Percentiles rank a stretch among this genome's conserved stretches.
Conservation (phyloP, 2,797 vertebrate species). For the Muraenolepis orangiensis region DNA sequence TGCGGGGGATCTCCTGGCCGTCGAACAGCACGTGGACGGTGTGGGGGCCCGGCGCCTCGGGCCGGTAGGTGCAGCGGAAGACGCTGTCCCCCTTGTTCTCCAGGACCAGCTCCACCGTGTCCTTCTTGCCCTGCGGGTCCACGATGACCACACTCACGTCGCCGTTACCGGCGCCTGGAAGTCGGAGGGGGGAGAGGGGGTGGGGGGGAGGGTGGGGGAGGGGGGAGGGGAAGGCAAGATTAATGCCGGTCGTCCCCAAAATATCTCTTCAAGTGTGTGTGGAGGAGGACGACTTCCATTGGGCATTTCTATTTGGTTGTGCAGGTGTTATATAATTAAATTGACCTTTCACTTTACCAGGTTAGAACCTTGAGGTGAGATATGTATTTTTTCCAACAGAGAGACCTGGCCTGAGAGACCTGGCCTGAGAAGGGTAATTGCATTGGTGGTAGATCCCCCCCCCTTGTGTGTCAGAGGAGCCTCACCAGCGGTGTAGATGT, state of each 20-base stretch:
- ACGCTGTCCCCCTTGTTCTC: constrained; percentile 93
- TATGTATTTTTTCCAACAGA: not conserved
- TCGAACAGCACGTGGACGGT: constrained; percentile 84
- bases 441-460: not conserved
- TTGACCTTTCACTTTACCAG: not conserved
- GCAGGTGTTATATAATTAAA: too few species aligned
- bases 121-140: constrained; percentile 87
- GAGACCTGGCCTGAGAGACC: not conserved
- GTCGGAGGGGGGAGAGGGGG: not conserved
- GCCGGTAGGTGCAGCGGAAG: constrained; percentile 94
- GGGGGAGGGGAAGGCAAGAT: too few species aligned
- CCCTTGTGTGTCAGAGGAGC: not conserved
- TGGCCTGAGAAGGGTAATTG: not conserved
- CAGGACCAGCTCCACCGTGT: constrained; percentile 92
- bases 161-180: constrained; percentile 86
- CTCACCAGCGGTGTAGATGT: constrained; percentile 95
- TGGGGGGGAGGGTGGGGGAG: too few species aligned
- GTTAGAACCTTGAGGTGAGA: not conserved
- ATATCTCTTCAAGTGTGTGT: not conserved
- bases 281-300: not conserved
- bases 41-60: constrained; percentile 84
- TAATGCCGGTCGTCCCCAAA: too few species aligned
- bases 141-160: constrained; percentile 91
- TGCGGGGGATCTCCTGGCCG: constrained; percentile 85
- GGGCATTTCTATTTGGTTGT: not conserved